These are phyloP conservation scores for Nyctibius grandis DNA, from an alignment of 2,797 vertebrate genomes.

Conservation along the genomic window DNA sequence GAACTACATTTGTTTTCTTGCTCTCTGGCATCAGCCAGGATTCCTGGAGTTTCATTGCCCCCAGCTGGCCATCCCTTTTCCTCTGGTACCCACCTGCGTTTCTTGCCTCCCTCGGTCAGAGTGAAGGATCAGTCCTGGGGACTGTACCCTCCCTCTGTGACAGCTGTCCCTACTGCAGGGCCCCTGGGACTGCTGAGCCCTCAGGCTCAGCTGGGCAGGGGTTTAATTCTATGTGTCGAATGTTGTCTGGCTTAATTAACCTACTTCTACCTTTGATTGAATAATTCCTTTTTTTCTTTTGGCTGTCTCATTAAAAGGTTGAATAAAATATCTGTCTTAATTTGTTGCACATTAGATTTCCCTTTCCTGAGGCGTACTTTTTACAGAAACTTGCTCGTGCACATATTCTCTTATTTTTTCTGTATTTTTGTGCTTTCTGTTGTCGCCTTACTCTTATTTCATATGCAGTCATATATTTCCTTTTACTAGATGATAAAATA, in stretches of 20 bases:
- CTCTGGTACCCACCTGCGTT: background rate
- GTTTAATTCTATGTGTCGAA: background rate
- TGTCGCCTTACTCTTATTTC: background rate
- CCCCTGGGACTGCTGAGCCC: background rate
- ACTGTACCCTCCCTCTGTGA: background rate
- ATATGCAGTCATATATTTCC: background rate
- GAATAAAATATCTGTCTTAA: background rate
- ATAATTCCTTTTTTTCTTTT: background rate
- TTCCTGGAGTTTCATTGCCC: constrained; percentile 52
- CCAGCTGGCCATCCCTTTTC: constrained; percentile 22
- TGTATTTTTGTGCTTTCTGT: background rate
- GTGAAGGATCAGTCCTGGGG: background rate
- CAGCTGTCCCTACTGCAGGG: background rate
- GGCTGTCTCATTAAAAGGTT: background rate
- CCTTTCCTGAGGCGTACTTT: background rate
- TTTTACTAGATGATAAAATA: background rate
- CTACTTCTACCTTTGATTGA: background rate
- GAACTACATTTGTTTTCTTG: background rate
- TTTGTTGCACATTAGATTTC: background rate
- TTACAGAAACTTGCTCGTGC: background rate
- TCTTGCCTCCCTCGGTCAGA: background rate
- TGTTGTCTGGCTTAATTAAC: background rate
- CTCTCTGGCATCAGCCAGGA: background rate
- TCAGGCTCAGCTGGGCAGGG: background rate
- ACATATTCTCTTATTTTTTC: background rate